Base-by-base conservation (phyloP, 2,113 vertebrate genomes). In the Coturnix japonica region DNA sequence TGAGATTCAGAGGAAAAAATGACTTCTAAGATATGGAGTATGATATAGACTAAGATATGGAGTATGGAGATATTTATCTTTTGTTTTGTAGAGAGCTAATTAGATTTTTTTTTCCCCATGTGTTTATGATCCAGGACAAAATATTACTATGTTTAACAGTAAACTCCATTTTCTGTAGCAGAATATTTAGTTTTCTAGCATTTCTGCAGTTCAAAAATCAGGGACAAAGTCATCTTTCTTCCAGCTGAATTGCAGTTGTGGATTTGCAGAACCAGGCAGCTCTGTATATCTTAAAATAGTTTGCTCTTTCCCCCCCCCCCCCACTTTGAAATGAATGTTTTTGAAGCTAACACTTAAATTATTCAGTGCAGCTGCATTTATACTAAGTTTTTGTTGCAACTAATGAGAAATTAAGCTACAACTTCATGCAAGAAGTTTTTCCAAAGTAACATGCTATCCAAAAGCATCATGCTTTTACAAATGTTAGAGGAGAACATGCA, bases 341-440 rank as follows among this genome's bases (percentile, higher is more conserved):
- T 79, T 51, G 47, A 78, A 83, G 49, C 21, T 66, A 33, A 28
- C n/a, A 35, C 80, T 64, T 63, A 69, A 16, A 71, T 37, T 46
- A 49, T 74, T 87, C 31, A 53, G 19, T 23, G 15, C 35, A 87
- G 44, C 9, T 78, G 12, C 53, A 25, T 7, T 64, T 31, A 39
- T 77, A 33, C 15, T 69, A n/a, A 8, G 46, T 75, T 94, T 95
- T 70, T 91, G 41, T 72, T 90, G 81, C 23, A 88, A 81, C 76
- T 76, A 66, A 69, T 41, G 12, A 60, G 18, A n/a, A 78, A 88
- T 43, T 51, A 89, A 95, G 19, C 33, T 69, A 66, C 8, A 44
- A 67, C 75, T 89, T 92, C 9, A 73, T 70, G 18, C 7, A 69
- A 7, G 56, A 76, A 64, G 51, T 71, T 80, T 84, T n/a, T 26